Evolutionary conservation across 2,888 invertebrate species (phyloP), one percentile per base, ranked within the genome.

Genomic region (Rhyacophila evoluta): DNA sequence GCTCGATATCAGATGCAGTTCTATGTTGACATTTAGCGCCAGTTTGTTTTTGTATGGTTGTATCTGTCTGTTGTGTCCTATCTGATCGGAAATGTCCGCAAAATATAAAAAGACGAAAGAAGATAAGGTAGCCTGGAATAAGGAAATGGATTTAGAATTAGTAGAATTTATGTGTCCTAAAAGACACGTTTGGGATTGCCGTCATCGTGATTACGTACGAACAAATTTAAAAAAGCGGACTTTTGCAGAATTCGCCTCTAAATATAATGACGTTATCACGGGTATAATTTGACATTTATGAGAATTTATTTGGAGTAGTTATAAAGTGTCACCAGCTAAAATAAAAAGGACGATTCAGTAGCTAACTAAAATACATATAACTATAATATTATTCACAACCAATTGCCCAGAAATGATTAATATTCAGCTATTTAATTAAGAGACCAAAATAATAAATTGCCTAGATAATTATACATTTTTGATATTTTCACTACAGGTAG

Each of bases 21-120:
- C n/a, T n/a, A n/a, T n/a, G n/a, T n/a, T n/a, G n/a, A n/a, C n/a
- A n/a, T n/a, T n/a, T n/a, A n/a, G n/a, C n/a, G n/a, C n/a, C n/a
- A n/a, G n/a, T n/a, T n/a, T n/a, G n/a, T n/a, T n/a, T n/a, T n/a
- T n/a, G n/a, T n/a, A n/a, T n/a, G n/a, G n/a, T n/a, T n/a, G n/a
- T n/a, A n/a, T n/a, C n/a, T n/a, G n/a, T n/a, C n/a, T n/a, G n/a
- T n/a, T n/a, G n/a, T n/a, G n/a, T n/a, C n/a, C n/a, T n/a, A n/a
- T n/a, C n/a, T n/a, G n/a, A n/a, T n/a, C 6, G 2, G 6, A 33
- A 33, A 33, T 33, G 29, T 33, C 29, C 6, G 29, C 29, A 68
- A 75, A 75, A 19, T 70, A n/a, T 28, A 38, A 67, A 77, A 75
- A 37, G 36, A 55, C n/a, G 25, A 55, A 55, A 19, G 15, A 19